Conservation (phyloP, 2,113 vertebrate species). For the Leucosticte australis region DNA sequence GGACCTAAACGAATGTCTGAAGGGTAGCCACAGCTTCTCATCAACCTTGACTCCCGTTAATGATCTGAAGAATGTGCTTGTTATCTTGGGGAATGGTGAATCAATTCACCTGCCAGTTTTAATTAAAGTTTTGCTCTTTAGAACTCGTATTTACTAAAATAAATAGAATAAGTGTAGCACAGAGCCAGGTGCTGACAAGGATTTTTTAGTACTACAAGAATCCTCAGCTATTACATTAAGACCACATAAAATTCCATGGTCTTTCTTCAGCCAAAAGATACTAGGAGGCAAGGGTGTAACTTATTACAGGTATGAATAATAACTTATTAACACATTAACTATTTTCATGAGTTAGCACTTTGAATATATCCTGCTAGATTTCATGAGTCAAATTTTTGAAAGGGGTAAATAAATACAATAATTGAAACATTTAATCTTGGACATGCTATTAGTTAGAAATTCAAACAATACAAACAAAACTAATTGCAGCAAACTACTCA, state of each 20-base stretch:
- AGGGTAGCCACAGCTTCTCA: neutral
- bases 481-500: neutral
- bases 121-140: neutral
- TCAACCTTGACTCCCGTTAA: neutral
- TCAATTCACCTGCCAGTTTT: neutral
- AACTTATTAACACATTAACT: neutral
- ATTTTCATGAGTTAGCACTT: neutral
- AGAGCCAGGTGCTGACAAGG: neutral
- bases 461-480: neutral
- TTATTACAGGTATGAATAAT: neutral
- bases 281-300: neutral
- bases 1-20: neutral
- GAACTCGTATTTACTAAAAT: neutral
- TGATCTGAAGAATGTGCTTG: neutral
- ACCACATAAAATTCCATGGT: neutral
- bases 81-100: neutral
- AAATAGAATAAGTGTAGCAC: neutral
- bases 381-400: neutral
- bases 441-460: neutral
- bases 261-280: neutral
- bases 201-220: neutral
- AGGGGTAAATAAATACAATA: neutral
- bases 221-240: neutral
- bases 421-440: neutral
- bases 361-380: neutral